phyloP scores from a whole-genome alignment of 1,140 invertebrate genomes.

The Trachymyrmex cornetzi region DNA sequence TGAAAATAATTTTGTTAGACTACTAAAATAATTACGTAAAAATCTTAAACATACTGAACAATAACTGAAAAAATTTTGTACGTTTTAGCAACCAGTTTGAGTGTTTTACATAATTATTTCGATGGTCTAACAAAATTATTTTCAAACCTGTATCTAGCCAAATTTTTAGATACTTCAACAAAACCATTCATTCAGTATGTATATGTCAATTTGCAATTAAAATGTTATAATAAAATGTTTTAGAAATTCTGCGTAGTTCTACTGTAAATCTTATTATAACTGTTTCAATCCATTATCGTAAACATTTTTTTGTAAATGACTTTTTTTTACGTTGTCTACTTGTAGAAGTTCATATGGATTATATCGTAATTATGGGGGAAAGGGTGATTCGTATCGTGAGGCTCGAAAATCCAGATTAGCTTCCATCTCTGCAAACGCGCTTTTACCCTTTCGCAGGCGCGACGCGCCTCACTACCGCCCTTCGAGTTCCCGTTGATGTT shows the following conservation, averaged over 20 bases:
- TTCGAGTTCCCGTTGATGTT: constrained; percentile 80
- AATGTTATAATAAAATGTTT: neutral
- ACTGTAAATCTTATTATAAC: neutral
- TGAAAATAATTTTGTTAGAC: too few species aligned
- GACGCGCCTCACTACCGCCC: constrained; percentile 45
- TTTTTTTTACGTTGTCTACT: neutral
- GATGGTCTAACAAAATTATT: too few species aligned
- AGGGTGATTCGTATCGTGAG: neutral
- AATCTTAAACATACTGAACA: too few species aligned
- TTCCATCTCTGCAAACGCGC: neutral
- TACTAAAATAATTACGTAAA: too few species aligned
- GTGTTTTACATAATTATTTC: too few species aligned
- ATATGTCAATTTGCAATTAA: neutral
- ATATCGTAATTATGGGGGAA: neutral
- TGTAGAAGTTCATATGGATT: neutral
- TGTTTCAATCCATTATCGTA: neutral
- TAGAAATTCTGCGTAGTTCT: neutral
- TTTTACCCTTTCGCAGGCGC: constrained; percentile 55
- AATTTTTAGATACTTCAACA: too few species aligned
- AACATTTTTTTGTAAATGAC: neutral
- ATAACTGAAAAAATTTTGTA: too few species aligned
- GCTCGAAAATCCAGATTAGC: constrained; percentile 14
- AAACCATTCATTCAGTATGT: too few species aligned
- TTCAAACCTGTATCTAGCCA: too few species aligned
- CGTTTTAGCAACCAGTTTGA: too few species aligned